Evolutionary conservation across 2,113 vertebrate genomes (phyloP), one percentile per base, ranked within the genome.

Genomic region (Emydocephalus ijimae): DNA sequence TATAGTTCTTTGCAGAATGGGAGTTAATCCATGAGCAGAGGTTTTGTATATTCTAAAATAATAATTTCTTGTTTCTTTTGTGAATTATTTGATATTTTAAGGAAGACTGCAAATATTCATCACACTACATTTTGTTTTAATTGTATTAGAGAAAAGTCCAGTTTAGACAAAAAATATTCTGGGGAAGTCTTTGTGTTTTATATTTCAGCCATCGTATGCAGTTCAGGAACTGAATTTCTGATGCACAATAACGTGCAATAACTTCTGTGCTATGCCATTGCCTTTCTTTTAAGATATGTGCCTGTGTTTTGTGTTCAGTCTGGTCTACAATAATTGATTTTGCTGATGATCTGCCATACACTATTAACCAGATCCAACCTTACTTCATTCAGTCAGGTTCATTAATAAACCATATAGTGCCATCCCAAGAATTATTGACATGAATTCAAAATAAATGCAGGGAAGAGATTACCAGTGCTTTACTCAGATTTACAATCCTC

Each of bases 401-500:
- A 39, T 88, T 91, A 34, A 48, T 87, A 43, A 91, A 91, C 55
- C 45, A 54, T 90, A 50, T 43, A 81, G 11, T 48, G 81, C 34
- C 39, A 34, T 45, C 61, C 34, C 86, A 91, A 26, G 39, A 23
- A 87, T 90, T 64, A 59, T 56, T 74, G 24, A 48, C 48, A 90
- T 88, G 34, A 74, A 81, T 81, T 20, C 34, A 55, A 74, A 56
- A 92, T 56, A 89, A 81, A 88, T 81, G 29, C 29, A 59, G 23
- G 64, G 45, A 52, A 87, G 29, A 61, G 43, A 87, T 87, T 61
- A 91, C 20, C 39, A 59, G 20, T n/a, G 29, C 18, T 24, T 9
- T 52, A 39, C 26, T 10, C 8, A 5, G 48, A 64, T 48, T 61
- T 20, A 18, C 0, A 0, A 57, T 93, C 24, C 14, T 0, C 0